Evolutionary conservation across 2,797 vertebrate species (phyloP).

Genomic region (Apogon hyalosoma): DNA sequence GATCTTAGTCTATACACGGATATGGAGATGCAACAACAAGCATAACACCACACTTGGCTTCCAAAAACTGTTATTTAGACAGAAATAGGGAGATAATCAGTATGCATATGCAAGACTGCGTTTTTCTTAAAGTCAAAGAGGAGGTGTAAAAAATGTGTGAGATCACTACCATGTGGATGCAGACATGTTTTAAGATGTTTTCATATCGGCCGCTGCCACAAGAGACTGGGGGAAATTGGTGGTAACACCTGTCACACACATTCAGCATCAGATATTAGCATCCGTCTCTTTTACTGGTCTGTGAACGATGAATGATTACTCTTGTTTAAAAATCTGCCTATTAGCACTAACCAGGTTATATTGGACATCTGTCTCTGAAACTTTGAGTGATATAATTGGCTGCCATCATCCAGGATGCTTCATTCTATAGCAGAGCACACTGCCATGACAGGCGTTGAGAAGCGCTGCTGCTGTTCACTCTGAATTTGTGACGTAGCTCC

Average conservation of each 20-base stretch:
- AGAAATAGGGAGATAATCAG: constrained; percentile 68
- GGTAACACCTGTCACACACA: constrained; percentile 80
- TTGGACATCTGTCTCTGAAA: constrained; percentile 83
- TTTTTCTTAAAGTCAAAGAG: constrained; percentile 61
- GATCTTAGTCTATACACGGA: constrained; percentile 85
- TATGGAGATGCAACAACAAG: constrained; percentile 77
- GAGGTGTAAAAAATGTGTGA: constrained; percentile 65
- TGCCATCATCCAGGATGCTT: constrained; percentile 64
- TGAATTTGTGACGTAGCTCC: constrained; percentile 44
- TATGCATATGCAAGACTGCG: constrained; percentile 34
- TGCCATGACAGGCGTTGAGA: constrained; percentile 62
- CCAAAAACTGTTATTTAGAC: constrained; percentile 69
- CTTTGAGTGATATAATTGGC: constrained; percentile 81
- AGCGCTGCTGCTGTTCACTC: constrained; percentile 12
- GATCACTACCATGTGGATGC: constrained; percentile 48
- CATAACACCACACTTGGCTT: constrained; percentile 78
- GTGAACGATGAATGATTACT: constrained; percentile 75
- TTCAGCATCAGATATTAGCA: constrained; percentile 79
- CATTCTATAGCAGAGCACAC: constrained; percentile 57
- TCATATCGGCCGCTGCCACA: constrained; percentile 56
- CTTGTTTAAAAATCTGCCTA: constrained; percentile 78
- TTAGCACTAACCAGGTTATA: constrained; percentile 82
- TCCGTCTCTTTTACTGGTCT: constrained; percentile 69
- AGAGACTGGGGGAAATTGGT: constrained; percentile 68
- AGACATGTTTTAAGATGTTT: constrained; percentile 67